phyloP scores from a whole-genome alignment of 2,888 invertebrate genomes.

The Galerucella nymphaeae region DNA sequence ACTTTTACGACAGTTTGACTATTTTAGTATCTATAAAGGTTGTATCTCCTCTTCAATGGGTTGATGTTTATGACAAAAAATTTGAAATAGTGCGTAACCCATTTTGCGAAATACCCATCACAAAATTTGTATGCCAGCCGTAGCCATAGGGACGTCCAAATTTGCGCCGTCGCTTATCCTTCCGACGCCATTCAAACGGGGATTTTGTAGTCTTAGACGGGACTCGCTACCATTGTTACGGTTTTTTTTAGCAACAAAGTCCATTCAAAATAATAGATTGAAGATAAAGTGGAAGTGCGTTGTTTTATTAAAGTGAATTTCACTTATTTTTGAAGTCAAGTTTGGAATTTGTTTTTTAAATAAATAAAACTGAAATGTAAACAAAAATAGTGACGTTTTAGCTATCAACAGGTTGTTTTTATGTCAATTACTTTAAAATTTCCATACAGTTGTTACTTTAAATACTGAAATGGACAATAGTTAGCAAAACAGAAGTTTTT shows the following conservation, averaged over 20 bases:
- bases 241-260: not conserved
- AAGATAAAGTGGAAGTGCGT: not conserved
- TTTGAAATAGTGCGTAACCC: not conserved
- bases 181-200: slow-evolving; percentile 33
- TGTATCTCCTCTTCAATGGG: too few species aligned
- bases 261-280: not conserved
- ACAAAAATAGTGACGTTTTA: not conserved
- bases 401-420: slow-evolving; percentile 28
- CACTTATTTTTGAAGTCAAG: not conserved
- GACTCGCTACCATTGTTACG: slow-evolving; percentile 34
- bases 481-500: too few species aligned
- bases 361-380: not conserved
- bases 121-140: slow-evolving; percentile 1
- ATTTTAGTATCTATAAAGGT: too few species aligned
- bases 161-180: slow-evolving; percentile 35
- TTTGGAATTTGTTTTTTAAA: not conserved
- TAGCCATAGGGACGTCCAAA: slow-evolving; percentile 36
- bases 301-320: not conserved
- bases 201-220: slow-evolving; percentile 41
- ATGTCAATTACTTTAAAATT: not conserved
- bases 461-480: too few species aligned
- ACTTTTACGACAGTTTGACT: too few species aligned
- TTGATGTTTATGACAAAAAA: too few species aligned
- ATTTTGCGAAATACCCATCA: not conserved
- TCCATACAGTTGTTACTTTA: not conserved